phyloP scores from a whole-genome alignment of 2,113 vertebrate genomes.

The Chloropsis hardwickii region DNA sequence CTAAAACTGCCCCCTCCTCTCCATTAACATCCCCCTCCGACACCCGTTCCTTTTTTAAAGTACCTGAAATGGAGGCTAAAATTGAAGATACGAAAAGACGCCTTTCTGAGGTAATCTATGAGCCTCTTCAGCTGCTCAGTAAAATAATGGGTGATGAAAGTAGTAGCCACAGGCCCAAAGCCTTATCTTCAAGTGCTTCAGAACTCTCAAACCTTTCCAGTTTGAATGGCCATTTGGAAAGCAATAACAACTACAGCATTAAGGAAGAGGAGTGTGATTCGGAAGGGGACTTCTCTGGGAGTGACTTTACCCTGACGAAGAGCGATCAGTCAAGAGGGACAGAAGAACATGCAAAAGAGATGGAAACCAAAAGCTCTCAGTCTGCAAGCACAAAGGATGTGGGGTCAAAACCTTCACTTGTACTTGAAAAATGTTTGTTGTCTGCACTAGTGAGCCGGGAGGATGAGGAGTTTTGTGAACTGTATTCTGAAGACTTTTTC shows the following conservation, averaged over 20 bases:
- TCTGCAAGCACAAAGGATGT: constrained; percentile 66
- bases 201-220: constrained; percentile 86
- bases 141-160: constrained; percentile 98
- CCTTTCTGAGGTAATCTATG: constrained; percentile 95
- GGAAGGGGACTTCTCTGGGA: constrained; percentile 75
- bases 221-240: constrained; percentile 89
- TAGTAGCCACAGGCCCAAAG: constrained; percentile 84
- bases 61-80: constrained; percentile 95
- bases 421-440: constrained; percentile 88
- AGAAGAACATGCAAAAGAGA: constrained; percentile 66
- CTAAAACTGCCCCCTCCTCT: constrained; percentile 96
- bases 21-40: constrained; percentile 91
- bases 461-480: constrained; percentile 94
- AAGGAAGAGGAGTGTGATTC: constrained; percentile 93
- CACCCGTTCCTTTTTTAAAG: constrained; percentile 95
- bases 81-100: constrained; percentile 96
- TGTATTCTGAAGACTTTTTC: constrained; percentile 91
- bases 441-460: constrained; percentile 91
- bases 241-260: constrained; percentile 93
- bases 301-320: constrained; percentile 61
- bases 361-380: constrained; percentile 25
- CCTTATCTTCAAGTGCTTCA: constrained; percentile 92
- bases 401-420: constrained; percentile 75
- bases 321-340: constrained; percentile 52
- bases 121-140: constrained; percentile 94